Base-by-base conservation (phyloP, 2,888 invertebrate genomes). In the Crocallis elinguaria region DNA sequence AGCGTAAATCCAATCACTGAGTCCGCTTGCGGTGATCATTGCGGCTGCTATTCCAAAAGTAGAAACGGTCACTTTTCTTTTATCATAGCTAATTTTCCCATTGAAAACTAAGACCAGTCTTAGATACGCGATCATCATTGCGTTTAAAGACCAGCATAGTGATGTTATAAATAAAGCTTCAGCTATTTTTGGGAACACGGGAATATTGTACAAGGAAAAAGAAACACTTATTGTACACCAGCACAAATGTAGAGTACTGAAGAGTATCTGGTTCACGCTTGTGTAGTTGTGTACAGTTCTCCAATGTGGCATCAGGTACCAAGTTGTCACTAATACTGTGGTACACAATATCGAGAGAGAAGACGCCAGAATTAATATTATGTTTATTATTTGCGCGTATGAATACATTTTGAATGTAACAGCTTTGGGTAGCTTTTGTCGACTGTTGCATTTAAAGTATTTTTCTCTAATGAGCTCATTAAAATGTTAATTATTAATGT, bases 251-350 rank as follows among this genome's bases (percentile, higher is more conserved):
- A 36, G 0, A 3, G 41, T 36, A 1, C 35, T 41, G 14, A 21
- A 36, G 3, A 36, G 8, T 1, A 50, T 29, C 33, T 38, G 43
- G 7, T 27, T 38, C 1, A 44, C 13, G 33, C 38, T 37, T 21
- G 44, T 44, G 19, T 50, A 50, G 27, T 50, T 50, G 0, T 50
- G 43, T 1, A 50, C 3, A 3, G 32, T 30, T 38, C 50, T 50
- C 50, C 50, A 50, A 0, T 25, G 17, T 4, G 38, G 38, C 38
- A 44, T 44, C 5, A 50, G 12, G 21, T 1, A 38, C 50, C 50
- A 50, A 2, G 44, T 27, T 14, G 1, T 13, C 3, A 38, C 4
- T 8, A 50, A 3, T 0, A 32, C 3, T 1, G 13, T 0, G 23
- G 11, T 37, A 38, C 49, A 50, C 17, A 32, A 11, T 6, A 43